Conservation (phyloP, 2,888 invertebrate species). For the Spisula subtruncata region DNA sequence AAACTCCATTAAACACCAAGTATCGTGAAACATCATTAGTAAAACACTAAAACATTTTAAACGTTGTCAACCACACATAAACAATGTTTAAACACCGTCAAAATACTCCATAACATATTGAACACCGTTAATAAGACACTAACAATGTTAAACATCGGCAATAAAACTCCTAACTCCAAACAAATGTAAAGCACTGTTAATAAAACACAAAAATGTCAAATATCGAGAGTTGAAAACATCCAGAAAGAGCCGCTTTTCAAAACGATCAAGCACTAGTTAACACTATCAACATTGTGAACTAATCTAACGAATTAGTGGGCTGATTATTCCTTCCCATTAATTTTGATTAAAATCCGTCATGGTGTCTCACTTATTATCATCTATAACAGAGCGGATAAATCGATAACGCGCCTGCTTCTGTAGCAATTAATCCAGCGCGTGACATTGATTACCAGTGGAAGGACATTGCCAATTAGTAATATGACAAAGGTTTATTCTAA, state of each 20-base stretch:
- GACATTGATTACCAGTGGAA: not conserved
- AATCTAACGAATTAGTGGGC: not conserved
- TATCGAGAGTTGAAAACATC: not conserved
- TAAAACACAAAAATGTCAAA: not conserved
- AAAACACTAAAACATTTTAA: too few species aligned
- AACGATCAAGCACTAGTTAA: not conserved
- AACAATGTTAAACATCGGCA: too few species aligned
- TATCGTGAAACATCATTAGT: too few species aligned
- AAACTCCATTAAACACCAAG: not conserved
- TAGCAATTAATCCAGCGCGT: slow-evolving; percentile 8
- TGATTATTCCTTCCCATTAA: not conserved
- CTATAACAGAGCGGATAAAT: not conserved
- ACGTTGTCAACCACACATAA: too few species aligned
- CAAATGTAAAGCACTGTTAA: too few species aligned
- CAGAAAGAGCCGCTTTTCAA: not conserved
- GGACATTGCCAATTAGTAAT: slow-evolving; percentile 24
- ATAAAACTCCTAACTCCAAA: too few species aligned
- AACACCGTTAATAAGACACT: too few species aligned
- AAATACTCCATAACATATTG: too few species aligned
- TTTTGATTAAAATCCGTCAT: slow-evolving; percentile 19
- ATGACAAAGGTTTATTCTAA: slow-evolving; percentile 24
- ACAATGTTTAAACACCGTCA: too few species aligned
- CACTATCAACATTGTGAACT: not conserved
- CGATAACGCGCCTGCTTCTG: not conserved
- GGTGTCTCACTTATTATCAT: not conserved